Base-by-base conservation (phyloP, 2,888 invertebrate genomes). In the Pinctada fucata region DNA sequence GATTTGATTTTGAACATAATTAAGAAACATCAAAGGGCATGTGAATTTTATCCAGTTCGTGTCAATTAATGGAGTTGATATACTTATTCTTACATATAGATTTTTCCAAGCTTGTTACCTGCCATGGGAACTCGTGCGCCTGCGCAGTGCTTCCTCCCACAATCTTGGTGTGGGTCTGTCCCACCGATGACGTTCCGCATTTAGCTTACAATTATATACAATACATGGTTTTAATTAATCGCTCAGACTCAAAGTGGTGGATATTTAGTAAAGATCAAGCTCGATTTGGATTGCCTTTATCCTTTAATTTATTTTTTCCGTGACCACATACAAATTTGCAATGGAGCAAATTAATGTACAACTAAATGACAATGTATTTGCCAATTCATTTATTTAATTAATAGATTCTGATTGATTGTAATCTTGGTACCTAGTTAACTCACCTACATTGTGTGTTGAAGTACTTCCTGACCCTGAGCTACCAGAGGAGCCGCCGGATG, bases 91-190 rank as follows among this genome's bases (percentile, higher is more conserved):
- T 31, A 31, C 31, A 31, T 31, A 31, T 31, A 31, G 31, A 31
- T 31, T 31, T 31, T 31, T 31, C 31, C 31, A 31, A 31, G 31
- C 31, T 31, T 31, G 31, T 45, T 72, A 86, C 87, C 85, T 88
- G 88, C 88, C 88, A 88, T 5, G 87, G 88, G 48, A 83, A 86
- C 68, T 85, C 86, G 5, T 85, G 86, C 5, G 81, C 82, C n/a
- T 71, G 72, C 1, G 87, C 85, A 1, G 75, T 69, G 0, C 72
- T 71, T 5, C 88, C 88, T 5, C 88, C 88, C 0, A 87, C 86
- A 63, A 88, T 88, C 67, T 76, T 85, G 3, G 82, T 68, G 45
- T 72, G 68, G 2, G 75, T 75, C 3, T 51, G 51, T 52, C 75
- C 75, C 8, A 75, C 69, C 8, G 45, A 31, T 58, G 68, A 69